Percentiles rank a stretch among this genome's conserved stretches.
These are phyloP conservation scores for Galagoides demidoff DNA, from an alignment of 2,797 vertebrate genomes.

Conservation along the genomic window DNA sequence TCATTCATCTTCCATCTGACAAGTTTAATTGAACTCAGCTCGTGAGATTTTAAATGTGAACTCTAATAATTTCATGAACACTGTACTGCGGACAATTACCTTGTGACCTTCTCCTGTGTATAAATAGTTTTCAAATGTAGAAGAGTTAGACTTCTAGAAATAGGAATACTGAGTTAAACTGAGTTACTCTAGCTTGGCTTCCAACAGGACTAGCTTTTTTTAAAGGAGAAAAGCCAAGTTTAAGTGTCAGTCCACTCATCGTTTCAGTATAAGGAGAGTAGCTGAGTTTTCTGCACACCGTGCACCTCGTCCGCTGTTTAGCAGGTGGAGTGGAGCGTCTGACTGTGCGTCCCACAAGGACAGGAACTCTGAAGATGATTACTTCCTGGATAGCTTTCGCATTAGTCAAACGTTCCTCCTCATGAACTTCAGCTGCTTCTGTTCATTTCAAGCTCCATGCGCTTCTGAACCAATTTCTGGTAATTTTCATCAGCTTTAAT, in stretches of 20 bases:
- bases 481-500: conserved; percentile 70
- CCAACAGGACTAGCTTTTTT: neutral
- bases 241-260: neutral
- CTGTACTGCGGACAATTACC: neutral
- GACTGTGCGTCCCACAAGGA: neutral
- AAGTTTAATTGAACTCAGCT: conserved; percentile 59
- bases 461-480: conserved; percentile 39
- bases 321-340: neutral
- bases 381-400: neutral
- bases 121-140: neutral
- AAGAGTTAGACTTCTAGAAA: neutral
- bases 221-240: conserved; percentile 24
- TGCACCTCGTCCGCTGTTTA: neutral
- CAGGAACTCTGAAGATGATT: neutral
- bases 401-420: conserved; percentile 3
- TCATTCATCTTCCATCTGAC: neutral
- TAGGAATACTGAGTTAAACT: neutral
- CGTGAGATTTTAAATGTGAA: neutral
- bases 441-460: conserved; percentile 49
- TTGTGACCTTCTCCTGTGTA: neutral
- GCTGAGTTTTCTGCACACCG: neutral
- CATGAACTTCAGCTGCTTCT: conserved; percentile 43
- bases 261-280: neutral
- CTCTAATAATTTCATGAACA: conserved; percentile 57
- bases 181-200: neutral